Conservation (phyloP, 2,888 invertebrate genomes). For the Bhutanitis thaidina region DNA sequence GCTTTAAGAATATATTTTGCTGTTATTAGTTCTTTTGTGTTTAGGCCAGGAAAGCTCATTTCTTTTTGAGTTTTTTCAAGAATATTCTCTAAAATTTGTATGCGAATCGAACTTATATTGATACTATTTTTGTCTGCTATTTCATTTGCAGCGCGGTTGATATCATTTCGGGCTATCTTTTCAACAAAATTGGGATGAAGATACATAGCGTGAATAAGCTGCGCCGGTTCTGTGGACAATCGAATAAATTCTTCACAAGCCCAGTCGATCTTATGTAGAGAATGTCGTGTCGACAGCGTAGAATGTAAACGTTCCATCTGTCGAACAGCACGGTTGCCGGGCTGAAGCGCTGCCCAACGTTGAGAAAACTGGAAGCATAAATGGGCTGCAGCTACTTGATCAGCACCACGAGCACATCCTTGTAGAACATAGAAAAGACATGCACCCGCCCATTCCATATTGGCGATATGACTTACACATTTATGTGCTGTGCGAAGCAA, state of each 20-base stretch:
- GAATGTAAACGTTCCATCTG: constrained; percentile 73
- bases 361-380: constrained; percentile 75
- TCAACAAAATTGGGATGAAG: constrained; percentile 63
- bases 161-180: constrained; percentile 62
- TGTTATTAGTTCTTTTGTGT: constrained; percentile 58
- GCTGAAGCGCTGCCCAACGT: constrained; percentile 69
- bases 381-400: constrained; percentile 75
- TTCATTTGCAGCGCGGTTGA: constrained; percentile 70
- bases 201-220: constrained; percentile 68
- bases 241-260: constrained; percentile 67
- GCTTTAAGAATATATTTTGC: constrained; percentile 74
- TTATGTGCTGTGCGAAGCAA: constrained; percentile 68
- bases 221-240: constrained; percentile 64
- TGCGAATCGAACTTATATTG: constrained; percentile 67
- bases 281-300: constrained; percentile 69
- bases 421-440: constrained; percentile 74
- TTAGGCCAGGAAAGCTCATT: constrained; percentile 44
- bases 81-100: constrained; percentile 70
- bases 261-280: constrained; percentile 70
- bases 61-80: constrained; percentile 51
- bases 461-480: constrained; percentile 70
- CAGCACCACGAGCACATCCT: constrained; percentile 72
- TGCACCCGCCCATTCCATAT: constrained; percentile 78
- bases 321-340: constrained; percentile 67
- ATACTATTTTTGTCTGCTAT: constrained; percentile 73